A percentile compares a stretch with the other conserved stretches of the same genome.
Evolutionary conservation across 2,797 vertebrate genomes (phyloP).

Genomic region (Notolabrus celidotus): DNA sequence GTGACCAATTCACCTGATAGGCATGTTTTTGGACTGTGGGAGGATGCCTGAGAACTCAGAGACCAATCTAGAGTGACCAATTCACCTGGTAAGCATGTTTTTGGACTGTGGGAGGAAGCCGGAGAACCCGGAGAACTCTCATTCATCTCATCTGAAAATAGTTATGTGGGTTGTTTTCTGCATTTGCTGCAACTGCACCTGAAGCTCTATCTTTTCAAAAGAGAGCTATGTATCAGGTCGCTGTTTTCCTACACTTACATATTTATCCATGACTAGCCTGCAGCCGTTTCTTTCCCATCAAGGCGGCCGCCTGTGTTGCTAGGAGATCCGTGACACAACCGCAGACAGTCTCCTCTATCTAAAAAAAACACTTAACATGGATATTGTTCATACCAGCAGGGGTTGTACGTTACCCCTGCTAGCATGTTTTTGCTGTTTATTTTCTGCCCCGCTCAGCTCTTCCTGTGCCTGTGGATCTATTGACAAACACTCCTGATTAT

Average conservation of each 20-base stretch:
- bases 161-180: too few species aligned
- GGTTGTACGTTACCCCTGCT: background rate
- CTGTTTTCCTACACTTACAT: background rate
- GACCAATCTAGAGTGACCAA: too few species aligned
- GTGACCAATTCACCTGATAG: too few species aligned
- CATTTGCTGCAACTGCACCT: too few species aligned
- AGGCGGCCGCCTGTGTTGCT: constrained; percentile 49
- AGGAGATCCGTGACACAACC: constrained; percentile 45
- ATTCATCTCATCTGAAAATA: too few species aligned
- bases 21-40: too few species aligned
- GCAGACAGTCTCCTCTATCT: constrained; percentile 7
- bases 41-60: too few species aligned
- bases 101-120: too few species aligned
- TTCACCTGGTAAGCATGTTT: too few species aligned
- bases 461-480: constrained; percentile 51
- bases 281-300: constrained; percentile 2
- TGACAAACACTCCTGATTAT: constrained; percentile 60
- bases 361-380: constrained; percentile 35
- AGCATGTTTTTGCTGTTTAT: constrained; percentile 18
- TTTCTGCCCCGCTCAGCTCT: constrained; percentile 32
- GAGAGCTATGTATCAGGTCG: background rate
- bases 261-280: constrained; percentile 16
- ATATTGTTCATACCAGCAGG: constrained; percentile 1
- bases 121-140: too few species aligned
- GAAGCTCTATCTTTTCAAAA: too few species aligned